Percentiles rank a stretch among this genome's conserved stretches.
phyloP scores from a whole-genome alignment of 2,797 vertebrate genomes.

The Rhynchonycteris naso region DNA sequence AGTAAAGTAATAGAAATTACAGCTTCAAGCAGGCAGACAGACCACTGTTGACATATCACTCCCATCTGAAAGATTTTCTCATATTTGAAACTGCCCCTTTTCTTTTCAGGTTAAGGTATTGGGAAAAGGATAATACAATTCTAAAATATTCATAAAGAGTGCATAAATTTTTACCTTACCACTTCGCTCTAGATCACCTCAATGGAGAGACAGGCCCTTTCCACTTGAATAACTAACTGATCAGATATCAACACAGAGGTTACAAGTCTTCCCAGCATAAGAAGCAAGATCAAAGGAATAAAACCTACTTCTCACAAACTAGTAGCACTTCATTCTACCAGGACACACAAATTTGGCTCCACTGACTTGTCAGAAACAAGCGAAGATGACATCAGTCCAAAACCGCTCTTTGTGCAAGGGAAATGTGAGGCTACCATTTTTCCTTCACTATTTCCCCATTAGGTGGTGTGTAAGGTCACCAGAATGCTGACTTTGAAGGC shows the following conservation, averaged over 20 bases:
- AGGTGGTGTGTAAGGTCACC: background rate
- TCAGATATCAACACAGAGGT: background rate
- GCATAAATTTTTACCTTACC: too few species aligned
- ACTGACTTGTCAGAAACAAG: background rate
- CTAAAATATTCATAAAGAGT: too few species aligned
- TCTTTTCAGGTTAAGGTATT: background rate
- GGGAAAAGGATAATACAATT: too few species aligned
- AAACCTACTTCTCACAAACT: background rate
- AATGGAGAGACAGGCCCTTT: background rate
- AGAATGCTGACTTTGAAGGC: background rate
- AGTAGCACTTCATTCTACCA: background rate
- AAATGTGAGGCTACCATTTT: too few species aligned
- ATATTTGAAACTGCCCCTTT: background rate
- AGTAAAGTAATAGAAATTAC: background rate
- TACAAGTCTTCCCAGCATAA: background rate
- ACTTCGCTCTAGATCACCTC: background rate
- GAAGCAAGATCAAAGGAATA: background rate
- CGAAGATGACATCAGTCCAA: background rate
- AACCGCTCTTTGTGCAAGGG: too few species aligned
- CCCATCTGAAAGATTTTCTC: too few species aligned
- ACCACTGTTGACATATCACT: too few species aligned
- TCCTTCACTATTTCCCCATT: background rate
- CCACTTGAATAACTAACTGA: background rate
- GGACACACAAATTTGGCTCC: background rate
- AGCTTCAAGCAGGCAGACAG: too few species aligned